Evolutionary conservation across 64 coral and sea anemone species (phyloP).

Genomic region (Pocillopora verrucosa): DNA sequence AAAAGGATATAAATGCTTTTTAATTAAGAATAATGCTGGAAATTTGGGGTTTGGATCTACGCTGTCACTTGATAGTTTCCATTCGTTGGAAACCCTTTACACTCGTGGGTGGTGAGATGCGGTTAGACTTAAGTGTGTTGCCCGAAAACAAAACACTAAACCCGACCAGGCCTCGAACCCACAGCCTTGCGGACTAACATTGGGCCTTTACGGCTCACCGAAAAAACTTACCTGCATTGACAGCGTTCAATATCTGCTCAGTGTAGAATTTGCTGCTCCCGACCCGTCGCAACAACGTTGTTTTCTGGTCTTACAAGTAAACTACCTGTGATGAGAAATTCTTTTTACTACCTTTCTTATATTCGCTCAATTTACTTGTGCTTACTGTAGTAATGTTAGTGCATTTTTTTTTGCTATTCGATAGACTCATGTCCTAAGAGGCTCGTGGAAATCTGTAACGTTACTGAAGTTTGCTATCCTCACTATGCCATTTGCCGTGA

Average conservation of each 20-base stretch:
- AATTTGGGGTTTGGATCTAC: too few relatives aligned
- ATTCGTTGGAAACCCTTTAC: too few relatives aligned
- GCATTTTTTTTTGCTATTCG: background rate
- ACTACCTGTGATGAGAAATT: background rate
- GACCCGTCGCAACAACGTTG: constrained; percentile 48
- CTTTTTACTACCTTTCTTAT: background rate
- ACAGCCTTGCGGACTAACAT: too few relatives aligned
- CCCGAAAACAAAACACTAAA: too few relatives aligned
- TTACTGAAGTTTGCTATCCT: constrained; percentile 4
- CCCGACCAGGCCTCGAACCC: too few relatives aligned
- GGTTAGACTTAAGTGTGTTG: too few relatives aligned
- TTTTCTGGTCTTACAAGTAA: background rate
- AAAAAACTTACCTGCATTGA: constrained; percentile 51
- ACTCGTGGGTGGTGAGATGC: too few relatives aligned
- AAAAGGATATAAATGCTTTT: too few relatives aligned
- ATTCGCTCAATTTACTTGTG: background rate
- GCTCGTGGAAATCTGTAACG: background rate
- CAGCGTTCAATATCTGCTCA: constrained; percentile 45
- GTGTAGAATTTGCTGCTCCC: constrained; percentile 87
- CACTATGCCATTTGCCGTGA: constrained; percentile 32
- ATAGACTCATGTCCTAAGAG: background rate
- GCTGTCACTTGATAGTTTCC: too few relatives aligned
- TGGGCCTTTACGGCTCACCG: background rate
- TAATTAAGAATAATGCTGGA: too few relatives aligned
- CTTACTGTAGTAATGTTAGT: background rate